Conservation (phyloP, 1,140 invertebrate genomes). For the Stegodyphus mimosarum region DNA sequence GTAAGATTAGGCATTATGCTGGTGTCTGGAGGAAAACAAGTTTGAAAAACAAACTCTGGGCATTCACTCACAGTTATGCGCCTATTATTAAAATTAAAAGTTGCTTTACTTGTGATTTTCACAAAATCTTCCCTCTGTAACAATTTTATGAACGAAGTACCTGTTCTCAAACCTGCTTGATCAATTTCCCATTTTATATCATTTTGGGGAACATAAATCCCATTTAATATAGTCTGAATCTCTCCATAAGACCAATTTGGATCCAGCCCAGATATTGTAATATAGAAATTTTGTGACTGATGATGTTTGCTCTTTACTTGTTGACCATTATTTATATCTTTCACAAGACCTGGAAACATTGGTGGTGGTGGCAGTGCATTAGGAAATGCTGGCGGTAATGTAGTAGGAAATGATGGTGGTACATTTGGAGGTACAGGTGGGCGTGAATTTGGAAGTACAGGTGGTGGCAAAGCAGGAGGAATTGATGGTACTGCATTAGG, state of each 20-base stretch:
- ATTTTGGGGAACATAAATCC: conserved; percentile 81
- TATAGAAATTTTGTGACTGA: conserved; percentile 1
- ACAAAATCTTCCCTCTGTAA: conserved; percentile 74
- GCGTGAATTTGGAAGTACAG: background rate
- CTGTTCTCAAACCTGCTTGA: conserved; percentile 76
- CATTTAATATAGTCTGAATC: conserved; percentile 83
- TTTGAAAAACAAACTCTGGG: conserved; percentile 1
- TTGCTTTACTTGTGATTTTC: conserved; percentile 75
- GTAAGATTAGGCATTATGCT: background rate
- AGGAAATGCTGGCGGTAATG: too few species aligned
- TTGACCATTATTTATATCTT: background rate
- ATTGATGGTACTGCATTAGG: background rate
- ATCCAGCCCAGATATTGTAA: conserved; percentile 72
- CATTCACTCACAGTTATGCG: conserved; percentile 64
- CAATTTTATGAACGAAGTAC: conserved; percentile 84
- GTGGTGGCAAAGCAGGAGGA: background rate
- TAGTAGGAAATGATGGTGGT: background rate
- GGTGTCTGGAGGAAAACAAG: conserved; percentile 1
- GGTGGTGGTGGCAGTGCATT: too few species aligned
- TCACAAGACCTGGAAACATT: background rate
- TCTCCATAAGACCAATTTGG: conserved; percentile 75
- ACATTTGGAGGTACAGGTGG: background rate
- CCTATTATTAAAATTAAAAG: conserved; percentile 64
- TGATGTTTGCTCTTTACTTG: background rate
- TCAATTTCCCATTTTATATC: conserved; percentile 89